phyloP scores from a whole-genome alignment of 2,888 invertebrate genomes.

The Leptinotarsa juncta region DNA sequence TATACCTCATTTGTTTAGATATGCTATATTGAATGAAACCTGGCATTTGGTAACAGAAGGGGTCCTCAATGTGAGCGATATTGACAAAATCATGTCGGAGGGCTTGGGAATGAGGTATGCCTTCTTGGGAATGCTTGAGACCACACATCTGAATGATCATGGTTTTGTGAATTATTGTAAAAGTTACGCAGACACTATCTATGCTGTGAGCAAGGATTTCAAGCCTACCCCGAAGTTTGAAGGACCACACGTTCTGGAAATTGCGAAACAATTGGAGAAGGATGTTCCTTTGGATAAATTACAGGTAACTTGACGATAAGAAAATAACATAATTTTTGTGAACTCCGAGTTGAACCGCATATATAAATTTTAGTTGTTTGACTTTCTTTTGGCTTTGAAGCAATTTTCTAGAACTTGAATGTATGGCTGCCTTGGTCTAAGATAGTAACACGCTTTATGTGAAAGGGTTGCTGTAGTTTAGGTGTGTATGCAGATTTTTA shows the following conservation, averaged over 20 bases:
- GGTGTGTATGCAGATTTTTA: no score
- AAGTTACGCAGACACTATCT: slow-evolving; percentile 72
- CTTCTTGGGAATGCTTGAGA: slow-evolving; percentile 93
- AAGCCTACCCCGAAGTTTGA: slow-evolving; percentile 81
- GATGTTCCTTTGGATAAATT: slow-evolving; percentile 82
- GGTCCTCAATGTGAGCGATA: slow-evolving; percentile 86
- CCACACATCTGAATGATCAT: slow-evolving; percentile 94
- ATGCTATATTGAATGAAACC: slow-evolving; percentile 91
- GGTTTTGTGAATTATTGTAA: slow-evolving; percentile 78
- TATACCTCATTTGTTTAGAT: slow-evolving; percentile 68
- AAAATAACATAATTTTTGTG: no score
- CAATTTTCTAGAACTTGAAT: no score
- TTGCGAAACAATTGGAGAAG: slow-evolving; percentile 79
- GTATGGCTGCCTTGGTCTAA: no score
- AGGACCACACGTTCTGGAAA: slow-evolving; percentile 73
- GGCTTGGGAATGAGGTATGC: slow-evolving; percentile 96
- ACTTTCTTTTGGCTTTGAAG: no score
- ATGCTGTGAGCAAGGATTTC: slow-evolving; percentile 77
- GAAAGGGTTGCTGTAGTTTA: no score
- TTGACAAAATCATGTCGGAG: slow-evolving; percentile 93
- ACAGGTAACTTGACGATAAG: slow-evolving; percentile 32
- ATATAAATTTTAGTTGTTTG: no score
- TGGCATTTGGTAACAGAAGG: slow-evolving; percentile 89
- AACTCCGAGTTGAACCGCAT: no score
- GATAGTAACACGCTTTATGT: no score